Evolutionary conservation across 2,888 invertebrate species (phyloP), one percentile per base, ranked within the genome.

Genomic region (Ganaspis brasiliensis): DNA sequence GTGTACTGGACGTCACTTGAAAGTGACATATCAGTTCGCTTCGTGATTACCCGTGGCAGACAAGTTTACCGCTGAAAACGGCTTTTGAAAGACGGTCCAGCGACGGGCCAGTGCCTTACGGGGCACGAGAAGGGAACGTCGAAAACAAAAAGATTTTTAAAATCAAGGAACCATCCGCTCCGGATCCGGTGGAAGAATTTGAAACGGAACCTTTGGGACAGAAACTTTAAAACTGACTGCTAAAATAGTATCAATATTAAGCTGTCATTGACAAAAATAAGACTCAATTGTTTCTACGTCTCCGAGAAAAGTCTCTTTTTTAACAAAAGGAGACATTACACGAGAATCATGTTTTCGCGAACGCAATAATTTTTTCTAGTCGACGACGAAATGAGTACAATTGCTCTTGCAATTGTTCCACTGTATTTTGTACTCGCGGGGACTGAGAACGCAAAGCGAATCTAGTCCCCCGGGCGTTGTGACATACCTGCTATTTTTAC

Each of bases 401-500:
- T 77, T 45, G 52, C 72, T 75, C 71, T 26, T 45, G 74, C 72
- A 52, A 55, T 71, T 76, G 72, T 76, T 74, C 61, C 72, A 55
- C 40, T 70, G 74, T 80, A 78, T 79, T 78, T 81, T 81, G 76
- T 74, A 67, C 77, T 73, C 73, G 67, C 67, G 70, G 52, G 76
- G 67, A 45, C 24, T 14, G 2, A 45, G 45, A 45, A 24, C 67
- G 67, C 77, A 71, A 71, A 59, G 63, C 55, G 75, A 74, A 71
- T 61, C 73, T 56, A 80, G 74, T 77, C 74, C 75, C 82, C 80
- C 81, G 75, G 81, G 78, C 82, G 82, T 80, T 84, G 82, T 85
- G 84, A 86, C 85, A 87, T 88, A 87, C 87, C 85, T 85, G 83
- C 86, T 90, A 90, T 90, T 91, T 91, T 90, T 90, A 90, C 91